Percentiles rank a stretch among this genome's conserved stretches.
Evolutionary conservation across 2,888 invertebrate genomes (phyloP).

Genomic region (Phyto melanocephala): DNA sequence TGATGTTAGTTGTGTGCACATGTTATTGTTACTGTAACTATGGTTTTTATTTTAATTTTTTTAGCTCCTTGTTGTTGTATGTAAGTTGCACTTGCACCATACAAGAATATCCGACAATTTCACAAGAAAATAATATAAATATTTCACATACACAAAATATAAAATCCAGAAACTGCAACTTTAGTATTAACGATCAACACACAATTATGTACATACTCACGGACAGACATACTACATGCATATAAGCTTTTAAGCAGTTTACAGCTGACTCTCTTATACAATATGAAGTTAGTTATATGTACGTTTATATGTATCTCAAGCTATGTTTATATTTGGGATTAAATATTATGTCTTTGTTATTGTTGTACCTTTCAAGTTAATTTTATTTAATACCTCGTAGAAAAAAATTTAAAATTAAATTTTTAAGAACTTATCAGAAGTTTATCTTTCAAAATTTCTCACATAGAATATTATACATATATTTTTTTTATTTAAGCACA

Average conservation of each 20-base stretch:
- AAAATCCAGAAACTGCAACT: conserved; percentile 27
- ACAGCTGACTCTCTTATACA: conserved; percentile 26
- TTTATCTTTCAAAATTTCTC: no score
- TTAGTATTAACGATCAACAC: background rate
- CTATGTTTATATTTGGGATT: background rate
- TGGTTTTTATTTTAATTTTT: background rate
- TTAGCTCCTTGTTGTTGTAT: conserved; percentile 23
- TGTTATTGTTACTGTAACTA: background rate
- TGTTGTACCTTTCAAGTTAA: no score
- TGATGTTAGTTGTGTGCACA: background rate
- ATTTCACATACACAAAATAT: conserved; percentile 6
- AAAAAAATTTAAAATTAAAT: no score
- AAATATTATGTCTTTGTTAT: background rate
- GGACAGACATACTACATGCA: background rate
- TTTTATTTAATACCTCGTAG: no score
- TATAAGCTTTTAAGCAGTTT: conserved; percentile 4
- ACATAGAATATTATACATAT: no score
- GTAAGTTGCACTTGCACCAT: conserved; percentile 38
- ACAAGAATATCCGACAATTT: background rate
- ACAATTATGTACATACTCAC: background rate
- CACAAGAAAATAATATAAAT: background rate
- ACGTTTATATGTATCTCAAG: background rate
- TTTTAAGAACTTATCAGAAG: no score
- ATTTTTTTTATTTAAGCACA: no score
- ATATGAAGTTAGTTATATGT: conserved; percentile 27